A percentile compares a stretch with the other conserved stretches of the same genome.
These are phyloP conservation scores for Penaeus monodon DNA, from an alignment of 2,888 invertebrate genomes.

Conservation along the genomic window DNA sequence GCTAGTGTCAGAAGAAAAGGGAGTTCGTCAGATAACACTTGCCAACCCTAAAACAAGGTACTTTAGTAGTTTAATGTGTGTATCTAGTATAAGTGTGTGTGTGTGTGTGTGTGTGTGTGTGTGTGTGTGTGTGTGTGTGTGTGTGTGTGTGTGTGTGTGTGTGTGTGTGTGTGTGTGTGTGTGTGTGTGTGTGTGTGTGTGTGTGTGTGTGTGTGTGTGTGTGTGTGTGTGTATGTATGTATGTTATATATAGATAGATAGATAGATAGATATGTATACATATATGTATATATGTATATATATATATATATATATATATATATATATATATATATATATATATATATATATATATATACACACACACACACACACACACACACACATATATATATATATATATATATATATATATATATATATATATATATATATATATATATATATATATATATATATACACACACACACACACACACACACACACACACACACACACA, in stretches of 20 bases:
- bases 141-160: not conserved
- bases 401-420: no score
- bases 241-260: not conserved
- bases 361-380: not conserved
- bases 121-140: no score
- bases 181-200: not conserved
- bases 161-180: not conserved
- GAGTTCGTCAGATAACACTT: constrained; percentile 67
- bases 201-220: not conserved
- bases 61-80: not conserved
- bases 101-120: no score
- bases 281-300: constrained; percentile 26
- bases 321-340: constrained; percentile 14
- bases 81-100: not conserved
- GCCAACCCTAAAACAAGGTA: constrained; percentile 68
- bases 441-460: no score
- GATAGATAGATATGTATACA: constrained; percentile 13
- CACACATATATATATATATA: not conserved
- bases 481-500: no score
- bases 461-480: no score
- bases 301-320: constrained; percentile 5
- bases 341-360: constrained; percentile 4
- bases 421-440: no score
- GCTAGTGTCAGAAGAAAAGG: constrained; percentile 58
- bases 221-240: constrained; percentile 2